Conservation (phyloP, 2,888 invertebrate species). For the Elgonia sp. region DNA sequence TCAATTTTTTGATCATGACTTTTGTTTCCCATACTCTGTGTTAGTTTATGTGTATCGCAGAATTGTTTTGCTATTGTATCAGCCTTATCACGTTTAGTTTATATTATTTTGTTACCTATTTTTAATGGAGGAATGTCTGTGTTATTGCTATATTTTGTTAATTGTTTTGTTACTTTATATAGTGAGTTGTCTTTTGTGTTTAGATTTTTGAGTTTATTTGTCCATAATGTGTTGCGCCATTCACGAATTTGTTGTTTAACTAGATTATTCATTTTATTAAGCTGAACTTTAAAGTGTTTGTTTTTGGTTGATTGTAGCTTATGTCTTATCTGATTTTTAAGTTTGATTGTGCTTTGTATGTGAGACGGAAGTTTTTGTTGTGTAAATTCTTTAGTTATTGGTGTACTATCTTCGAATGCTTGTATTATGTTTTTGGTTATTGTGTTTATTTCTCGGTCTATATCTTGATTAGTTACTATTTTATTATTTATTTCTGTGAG, state of each 20-base stretch:
- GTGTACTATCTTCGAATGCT: background rate
- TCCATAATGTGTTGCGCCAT: constrained; percentile 34
- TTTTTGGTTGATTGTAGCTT: background rate
- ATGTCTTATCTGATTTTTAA: background rate
- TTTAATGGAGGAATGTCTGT: background rate
- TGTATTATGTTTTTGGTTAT: background rate
- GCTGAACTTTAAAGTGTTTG: background rate
- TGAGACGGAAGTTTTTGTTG: too few relatives aligned
- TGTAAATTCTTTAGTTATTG: background rate
- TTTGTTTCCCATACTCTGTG: constrained; percentile 17
- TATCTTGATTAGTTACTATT: too few relatives aligned
- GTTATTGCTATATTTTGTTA: constrained; percentile 3
- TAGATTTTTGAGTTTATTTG: constrained; percentile 1
- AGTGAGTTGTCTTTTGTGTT: constrained; percentile 9
- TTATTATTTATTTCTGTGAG: too few relatives aligned
- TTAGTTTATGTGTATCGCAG: constrained; percentile 20
- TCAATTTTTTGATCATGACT: background rate
- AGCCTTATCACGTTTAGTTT: constrained; percentile 19
- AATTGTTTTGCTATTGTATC: constrained; percentile 31
- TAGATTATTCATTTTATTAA: background rate
- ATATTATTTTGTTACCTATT: background rate
- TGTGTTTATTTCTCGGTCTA: background rate
- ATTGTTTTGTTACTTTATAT: constrained; percentile 15
- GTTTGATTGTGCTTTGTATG: constrained; percentile 1
- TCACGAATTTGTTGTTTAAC: constrained; percentile 16